These are phyloP conservation scores for Calycopis cecrops DNA, from an alignment of 1,140 invertebrate genomes.

Conservation along the genomic window DNA sequence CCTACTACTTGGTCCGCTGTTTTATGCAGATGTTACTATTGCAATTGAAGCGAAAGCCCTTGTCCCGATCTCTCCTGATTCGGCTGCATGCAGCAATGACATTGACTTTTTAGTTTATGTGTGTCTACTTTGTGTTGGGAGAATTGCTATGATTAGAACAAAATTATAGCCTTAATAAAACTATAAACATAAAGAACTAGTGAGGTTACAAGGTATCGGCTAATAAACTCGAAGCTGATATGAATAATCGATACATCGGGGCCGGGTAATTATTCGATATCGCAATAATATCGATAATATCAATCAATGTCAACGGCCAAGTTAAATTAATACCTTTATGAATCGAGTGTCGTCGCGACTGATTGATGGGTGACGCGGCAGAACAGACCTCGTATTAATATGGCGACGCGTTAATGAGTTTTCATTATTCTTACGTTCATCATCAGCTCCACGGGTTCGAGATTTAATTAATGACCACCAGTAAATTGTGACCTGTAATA, in stretches of 20 bases:
- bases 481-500: too few relatives aligned
- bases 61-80: too few relatives aligned
- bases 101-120: too few relatives aligned
- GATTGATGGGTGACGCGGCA: constrained; percentile 46
- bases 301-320: constrained; percentile 57
- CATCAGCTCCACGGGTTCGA: not conserved
- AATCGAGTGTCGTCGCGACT: constrained; percentile 51
- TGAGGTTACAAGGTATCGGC: not conserved
- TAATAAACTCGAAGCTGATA: constrained; percentile 15
- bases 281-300: constrained; percentile 63
- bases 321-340: constrained; percentile 68
- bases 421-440: constrained; percentile 9
- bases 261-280: constrained; percentile 47
- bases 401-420: constrained; percentile 5
- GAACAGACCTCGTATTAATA: constrained; percentile 24
- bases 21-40: too few relatives aligned
- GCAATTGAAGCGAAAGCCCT: too few relatives aligned
- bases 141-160: too few relatives aligned
- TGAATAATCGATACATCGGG: constrained; percentile 34
- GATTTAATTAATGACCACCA: too few relatives aligned
- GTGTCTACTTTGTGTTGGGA: too few relatives aligned
- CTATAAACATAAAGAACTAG: too few relatives aligned
- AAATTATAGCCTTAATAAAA: too few relatives aligned
- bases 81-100: too few relatives aligned
- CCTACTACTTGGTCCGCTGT: too few relatives aligned